Conservation (phyloP, 2,113 vertebrate species). For the Oenanthe oenanthe region DNA sequence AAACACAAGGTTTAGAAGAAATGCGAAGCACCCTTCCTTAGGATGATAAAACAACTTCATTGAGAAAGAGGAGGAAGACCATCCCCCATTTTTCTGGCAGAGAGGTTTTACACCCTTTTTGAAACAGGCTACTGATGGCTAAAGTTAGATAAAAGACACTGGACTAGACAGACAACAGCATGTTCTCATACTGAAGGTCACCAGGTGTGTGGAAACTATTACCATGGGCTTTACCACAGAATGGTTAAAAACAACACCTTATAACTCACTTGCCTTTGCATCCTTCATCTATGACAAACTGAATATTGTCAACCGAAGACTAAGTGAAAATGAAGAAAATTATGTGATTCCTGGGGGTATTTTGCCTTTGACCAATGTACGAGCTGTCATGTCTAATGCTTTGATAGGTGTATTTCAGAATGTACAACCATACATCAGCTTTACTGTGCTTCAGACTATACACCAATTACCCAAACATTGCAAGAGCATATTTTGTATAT, state of each 20-base stretch:
- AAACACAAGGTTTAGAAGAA: neutral
- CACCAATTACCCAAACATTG: neutral
- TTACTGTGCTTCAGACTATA: neutral
- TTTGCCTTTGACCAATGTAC: neutral
- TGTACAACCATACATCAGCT: neutral
- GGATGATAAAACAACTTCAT: neutral
- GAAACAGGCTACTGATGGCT: neutral
- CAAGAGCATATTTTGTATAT: neutral
- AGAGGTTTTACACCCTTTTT: neutral
- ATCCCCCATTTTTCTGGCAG: neutral
- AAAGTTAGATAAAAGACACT: neutral
- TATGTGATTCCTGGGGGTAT: rapidly evolving
- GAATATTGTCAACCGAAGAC: neutral
- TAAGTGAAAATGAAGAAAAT: neutral
- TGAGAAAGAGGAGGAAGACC: neutral
- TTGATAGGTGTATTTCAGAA: neutral
- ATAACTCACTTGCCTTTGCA: neutral
- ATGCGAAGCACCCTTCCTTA: neutral
- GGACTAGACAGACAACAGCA: neutral
- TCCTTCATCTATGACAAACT: neutral
- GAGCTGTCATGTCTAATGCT: rapidly evolving
- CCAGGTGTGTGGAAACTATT: neutral
- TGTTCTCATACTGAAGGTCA: neutral
- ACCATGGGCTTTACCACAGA: neutral
- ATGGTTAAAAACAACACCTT: neutral